phyloP scores from a whole-genome alignment of 2,888 invertebrate species.

The Gandaritis pyraliata region DNA sequence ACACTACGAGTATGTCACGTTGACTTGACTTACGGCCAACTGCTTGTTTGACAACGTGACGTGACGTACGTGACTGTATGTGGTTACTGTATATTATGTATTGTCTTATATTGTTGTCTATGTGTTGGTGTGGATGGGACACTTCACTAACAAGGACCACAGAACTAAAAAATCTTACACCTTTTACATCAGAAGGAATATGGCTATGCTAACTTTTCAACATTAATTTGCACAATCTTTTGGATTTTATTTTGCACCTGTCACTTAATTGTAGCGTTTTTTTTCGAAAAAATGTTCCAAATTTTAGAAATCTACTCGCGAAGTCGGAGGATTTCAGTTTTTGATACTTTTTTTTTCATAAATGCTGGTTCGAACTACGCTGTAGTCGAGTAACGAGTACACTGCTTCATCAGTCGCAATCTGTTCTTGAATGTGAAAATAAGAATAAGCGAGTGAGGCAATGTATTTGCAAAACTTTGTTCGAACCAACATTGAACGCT shows the following conservation, averaged over 20 bases:
- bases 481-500: slow-evolving; percentile 4
- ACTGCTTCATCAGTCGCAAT: neutral
- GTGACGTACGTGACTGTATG: too few species aligned
- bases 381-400: neutral
- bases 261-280: slow-evolving; percentile 5
- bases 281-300: neutral
- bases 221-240: slow-evolving; percentile 10
- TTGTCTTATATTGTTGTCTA: too few species aligned
- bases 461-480: neutral
- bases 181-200: neutral
- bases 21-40: too few species aligned
- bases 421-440: neutral
- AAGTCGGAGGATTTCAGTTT: neutral
- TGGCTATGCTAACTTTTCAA: slow-evolving; percentile 6
- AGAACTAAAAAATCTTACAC: too few species aligned
- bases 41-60: too few species aligned
- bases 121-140: too few species aligned
- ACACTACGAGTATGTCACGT: too few species aligned
- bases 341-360: slow-evolving; percentile 4
- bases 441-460: neutral
- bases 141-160: too few species aligned
- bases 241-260: slow-evolving; percentile 10
- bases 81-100: too few species aligned
- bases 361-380: neutral
- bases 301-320: neutral